phyloP scores from a whole-genome alignment of 2,888 invertebrate species.

The Zootermopsis nevadensis region DNA sequence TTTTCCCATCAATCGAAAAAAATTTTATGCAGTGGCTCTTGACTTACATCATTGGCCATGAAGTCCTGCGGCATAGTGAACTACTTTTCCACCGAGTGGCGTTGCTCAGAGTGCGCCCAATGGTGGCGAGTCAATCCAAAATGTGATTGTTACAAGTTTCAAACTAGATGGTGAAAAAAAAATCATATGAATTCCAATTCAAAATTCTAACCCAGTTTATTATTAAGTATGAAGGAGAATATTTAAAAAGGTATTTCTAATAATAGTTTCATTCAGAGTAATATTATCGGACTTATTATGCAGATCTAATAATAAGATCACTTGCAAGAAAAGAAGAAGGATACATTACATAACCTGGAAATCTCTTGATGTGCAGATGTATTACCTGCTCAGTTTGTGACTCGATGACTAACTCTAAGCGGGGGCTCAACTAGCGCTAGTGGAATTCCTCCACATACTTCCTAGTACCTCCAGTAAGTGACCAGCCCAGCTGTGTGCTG shows the following conservation, averaged over 20 bases:
- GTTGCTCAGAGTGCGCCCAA: too few relatives aligned
- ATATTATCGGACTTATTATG: neutral
- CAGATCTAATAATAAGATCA: neutral
- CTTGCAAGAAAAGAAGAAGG: conserved; percentile 14
- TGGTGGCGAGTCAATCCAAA: too few relatives aligned
- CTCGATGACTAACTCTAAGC: conserved; percentile 73
- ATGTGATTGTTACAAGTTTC: too few relatives aligned
- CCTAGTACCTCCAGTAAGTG: conserved; percentile 52
- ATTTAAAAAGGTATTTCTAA: neutral
- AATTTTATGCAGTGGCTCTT: too few relatives aligned
- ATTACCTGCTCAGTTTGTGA: conserved; percentile 69
- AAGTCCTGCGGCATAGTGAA: too few relatives aligned
- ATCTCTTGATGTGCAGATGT: conserved; percentile 62
- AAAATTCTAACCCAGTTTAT: neutral
- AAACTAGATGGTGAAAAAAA: too few relatives aligned
- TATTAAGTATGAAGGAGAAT: neutral
- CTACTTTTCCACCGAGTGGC: too few relatives aligned
- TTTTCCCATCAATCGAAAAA: too few relatives aligned
- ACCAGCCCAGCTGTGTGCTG: conserved; percentile 23
- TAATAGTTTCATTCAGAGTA: neutral
- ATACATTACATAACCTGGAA: conserved; percentile 21
- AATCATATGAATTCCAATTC: too few relatives aligned
- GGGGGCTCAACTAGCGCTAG: conserved; percentile 65
- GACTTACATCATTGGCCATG: too few relatives aligned
- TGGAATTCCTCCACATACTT: conserved; percentile 52